A percentile compares a stretch with the other conserved stretches of the same genome.
These are phyloP conservation scores for Pogoniulus pusillus DNA, from an alignment of 2,797 vertebrate genomes.

Conservation along the genomic window DNA sequence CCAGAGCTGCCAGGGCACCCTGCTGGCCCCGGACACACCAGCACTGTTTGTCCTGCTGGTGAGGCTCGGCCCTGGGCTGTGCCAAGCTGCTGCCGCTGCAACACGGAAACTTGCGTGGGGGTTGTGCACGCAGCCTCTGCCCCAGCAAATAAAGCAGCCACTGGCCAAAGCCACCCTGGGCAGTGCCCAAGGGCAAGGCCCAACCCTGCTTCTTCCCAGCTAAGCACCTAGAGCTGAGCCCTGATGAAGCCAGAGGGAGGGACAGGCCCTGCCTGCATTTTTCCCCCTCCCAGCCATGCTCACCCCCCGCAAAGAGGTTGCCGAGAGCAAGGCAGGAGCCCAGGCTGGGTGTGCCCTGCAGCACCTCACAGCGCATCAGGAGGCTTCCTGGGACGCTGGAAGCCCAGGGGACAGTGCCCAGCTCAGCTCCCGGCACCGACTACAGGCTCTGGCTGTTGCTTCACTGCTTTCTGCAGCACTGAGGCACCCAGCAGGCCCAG, in stretches of 20 bases:
- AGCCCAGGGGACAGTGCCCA: accelerated
- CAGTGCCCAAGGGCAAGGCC: neutral
- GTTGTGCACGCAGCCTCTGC: neutral
- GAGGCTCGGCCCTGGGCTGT: neutral
- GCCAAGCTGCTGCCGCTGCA: neutral
- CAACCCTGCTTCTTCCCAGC: neutral
- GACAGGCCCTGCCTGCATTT: neutral
- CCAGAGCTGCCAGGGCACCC: neutral
- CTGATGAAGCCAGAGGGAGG: neutral
- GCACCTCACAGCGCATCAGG: accelerated
- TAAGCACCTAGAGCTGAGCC: neutral
- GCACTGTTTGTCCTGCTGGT: neutral
- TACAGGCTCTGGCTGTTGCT: neutral
- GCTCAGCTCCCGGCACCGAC: neutral
- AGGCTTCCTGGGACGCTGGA: neutral
- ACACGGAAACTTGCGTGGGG: accelerated
- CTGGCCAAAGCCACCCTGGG: neutral
- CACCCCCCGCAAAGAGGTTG: too few species aligned
- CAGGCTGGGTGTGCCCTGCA: accelerated
- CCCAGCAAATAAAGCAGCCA: neutral
- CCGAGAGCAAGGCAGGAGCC: too few species aligned
- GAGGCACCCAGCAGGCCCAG: accelerated
- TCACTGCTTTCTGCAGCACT: neutral
- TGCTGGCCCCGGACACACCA: accelerated
- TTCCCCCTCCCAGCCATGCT: too few species aligned